Evolutionary conservation across 2,113 vertebrate genomes (phyloP).

Genomic region (Trematomus loennbergii): DNA sequence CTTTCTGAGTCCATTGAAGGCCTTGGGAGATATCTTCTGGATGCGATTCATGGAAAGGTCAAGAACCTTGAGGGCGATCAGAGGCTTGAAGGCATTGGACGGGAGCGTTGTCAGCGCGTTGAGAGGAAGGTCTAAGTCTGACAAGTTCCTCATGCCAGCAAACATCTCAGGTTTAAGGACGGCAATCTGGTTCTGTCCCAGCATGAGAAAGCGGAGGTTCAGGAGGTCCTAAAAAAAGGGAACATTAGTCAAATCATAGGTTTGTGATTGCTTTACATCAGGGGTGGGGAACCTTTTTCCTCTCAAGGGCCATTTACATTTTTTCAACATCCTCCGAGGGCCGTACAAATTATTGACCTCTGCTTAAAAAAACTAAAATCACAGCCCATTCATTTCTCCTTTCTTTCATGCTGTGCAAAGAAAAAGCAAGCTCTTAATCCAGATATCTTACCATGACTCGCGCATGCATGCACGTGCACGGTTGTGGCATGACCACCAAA

Average conservation of each 20-base stretch:
- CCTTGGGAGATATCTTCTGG: slow-evolving; percentile 76
- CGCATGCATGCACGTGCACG: too few relatives aligned
- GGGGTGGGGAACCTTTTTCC: too few relatives aligned
- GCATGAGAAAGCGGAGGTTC: slow-evolving; percentile 85
- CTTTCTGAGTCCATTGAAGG: slow-evolving; percentile 81
- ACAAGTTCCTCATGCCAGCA: slow-evolving; percentile 81
- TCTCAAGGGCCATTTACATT: too few relatives aligned
- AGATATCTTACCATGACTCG: too few relatives aligned
- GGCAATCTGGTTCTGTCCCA: slow-evolving; percentile 83
- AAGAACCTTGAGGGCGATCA: slow-evolving; percentile 82
- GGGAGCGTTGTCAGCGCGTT: slow-evolving; percentile 76
- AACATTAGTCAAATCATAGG: not conserved
- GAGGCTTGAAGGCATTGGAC: slow-evolving; percentile 80
- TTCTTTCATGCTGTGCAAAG: too few relatives aligned
- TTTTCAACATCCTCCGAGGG: too few relatives aligned
- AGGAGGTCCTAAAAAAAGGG: slow-evolving; percentile 74
- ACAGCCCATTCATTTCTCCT: too few relatives aligned
- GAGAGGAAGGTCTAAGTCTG: slow-evolving; percentile 82
- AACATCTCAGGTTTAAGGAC: slow-evolving; percentile 79
- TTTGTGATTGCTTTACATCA: not conserved
- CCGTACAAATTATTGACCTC: too few relatives aligned
- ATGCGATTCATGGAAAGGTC: slow-evolving; percentile 84
- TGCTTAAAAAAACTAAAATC: too few relatives aligned
- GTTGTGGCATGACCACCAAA: too few relatives aligned
- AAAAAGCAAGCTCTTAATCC: too few relatives aligned